phyloP scores from a whole-genome alignment of 2,113 vertebrate species.

The Tyrannus savana region DNA sequence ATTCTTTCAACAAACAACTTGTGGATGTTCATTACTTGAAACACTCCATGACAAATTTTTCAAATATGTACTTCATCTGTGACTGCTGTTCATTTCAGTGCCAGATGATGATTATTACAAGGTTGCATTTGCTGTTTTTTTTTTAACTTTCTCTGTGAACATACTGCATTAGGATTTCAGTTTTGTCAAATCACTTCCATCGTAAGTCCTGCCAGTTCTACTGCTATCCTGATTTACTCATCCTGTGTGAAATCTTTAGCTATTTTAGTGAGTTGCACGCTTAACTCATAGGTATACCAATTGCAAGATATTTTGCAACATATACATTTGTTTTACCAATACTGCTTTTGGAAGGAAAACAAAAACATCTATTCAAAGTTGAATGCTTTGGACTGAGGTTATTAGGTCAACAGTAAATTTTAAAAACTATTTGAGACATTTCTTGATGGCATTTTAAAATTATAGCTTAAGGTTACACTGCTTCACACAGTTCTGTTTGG shows the following conservation, averaged over 20 bases:
- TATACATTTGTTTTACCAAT: not conserved
- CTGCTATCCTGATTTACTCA: not conserved
- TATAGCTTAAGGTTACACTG: constrained; percentile 65
- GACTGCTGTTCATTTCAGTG: constrained; percentile 7
- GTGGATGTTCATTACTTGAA: constrained; percentile 22
- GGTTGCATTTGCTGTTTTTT: not conserved
- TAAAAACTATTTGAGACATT: constrained; percentile 69
- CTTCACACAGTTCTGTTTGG: constrained; percentile 62
- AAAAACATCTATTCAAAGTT: constrained; percentile 62
- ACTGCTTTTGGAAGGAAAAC: constrained; percentile 63
- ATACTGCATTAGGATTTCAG: not conserved
- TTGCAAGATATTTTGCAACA: not conserved
- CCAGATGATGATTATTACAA: constrained; percentile 15
- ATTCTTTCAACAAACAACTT: constrained; percentile 17
- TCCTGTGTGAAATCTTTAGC: not conserved
- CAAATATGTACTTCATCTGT: constrained; percentile 4
- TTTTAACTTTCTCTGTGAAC: not conserved
- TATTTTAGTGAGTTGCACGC: not conserved
- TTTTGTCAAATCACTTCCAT: not conserved
- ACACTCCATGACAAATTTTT: constrained; percentile 38
- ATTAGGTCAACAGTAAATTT: constrained; percentile 76
- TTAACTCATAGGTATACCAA: not conserved
- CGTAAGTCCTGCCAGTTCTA: not conserved
- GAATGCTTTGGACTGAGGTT: constrained; percentile 70
- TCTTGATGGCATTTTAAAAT: constrained; percentile 73